Base-by-base conservation (phyloP, 1,140 invertebrate genomes). In the Penaeus vannamei region DNA sequence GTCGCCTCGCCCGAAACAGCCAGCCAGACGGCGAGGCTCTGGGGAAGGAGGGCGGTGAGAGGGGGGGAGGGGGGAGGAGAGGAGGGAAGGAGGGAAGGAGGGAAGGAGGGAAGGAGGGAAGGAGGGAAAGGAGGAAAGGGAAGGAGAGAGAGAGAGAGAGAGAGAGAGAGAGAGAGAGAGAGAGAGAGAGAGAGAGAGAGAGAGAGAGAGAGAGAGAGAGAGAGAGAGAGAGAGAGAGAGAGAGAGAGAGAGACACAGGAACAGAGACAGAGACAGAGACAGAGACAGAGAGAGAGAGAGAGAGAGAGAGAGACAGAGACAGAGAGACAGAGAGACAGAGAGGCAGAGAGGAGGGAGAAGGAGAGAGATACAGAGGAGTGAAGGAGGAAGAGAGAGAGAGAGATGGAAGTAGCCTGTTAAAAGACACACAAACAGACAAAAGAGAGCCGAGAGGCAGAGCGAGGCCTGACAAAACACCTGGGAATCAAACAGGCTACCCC, bases 221-320 rank as follows among this genome's bases (percentile, higher is more conserved):
- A 29, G 20, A 19, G 20, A 20, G n/a, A 62, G 5, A 20, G 5
- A 69, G 29, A 29, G 29, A 23, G 29, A 29, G 29, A 23, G 23
- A 23, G 19, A 29, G 59, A 62, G 19, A 62, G 59, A 61, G 29
- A 83, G 53, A 61, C 20, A 83, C 22, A 83, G 59, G 29, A n/a
- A 83, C 14, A 61, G 59, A 29, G 29, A 29, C 2, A 20, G 29
- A 29, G 29, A 32, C 20, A 83, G 53, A 62, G 20, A 20, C 1
- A 29, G 29, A 20, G 59, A 29, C 4, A 83, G 81, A 61, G 29
- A 83, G 81, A 61, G n/a, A 83, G 59, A 83, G 60, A 26, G 23
- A 32, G 23, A 26, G 59, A 32, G 19, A 62, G n/a, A 20, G 4
- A 83, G n/a, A 61, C 19, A 83, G 5, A 61, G 53, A 32, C 0